Evolutionary conservation across 2,888 invertebrate genomes (phyloP), one percentile per base, ranked within the genome.

Genomic region (Colostygia pectinataria): DNA sequence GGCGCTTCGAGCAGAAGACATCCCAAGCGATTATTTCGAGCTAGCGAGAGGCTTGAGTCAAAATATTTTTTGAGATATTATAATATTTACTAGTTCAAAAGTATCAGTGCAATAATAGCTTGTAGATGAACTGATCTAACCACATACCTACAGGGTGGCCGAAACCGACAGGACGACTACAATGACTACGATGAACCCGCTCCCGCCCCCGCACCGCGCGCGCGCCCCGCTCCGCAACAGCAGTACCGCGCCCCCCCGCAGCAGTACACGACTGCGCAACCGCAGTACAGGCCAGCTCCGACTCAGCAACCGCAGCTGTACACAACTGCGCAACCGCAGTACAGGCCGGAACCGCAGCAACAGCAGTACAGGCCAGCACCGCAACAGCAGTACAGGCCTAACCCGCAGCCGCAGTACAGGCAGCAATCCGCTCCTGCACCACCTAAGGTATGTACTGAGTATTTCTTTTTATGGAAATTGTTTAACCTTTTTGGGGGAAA

Each of bases 131-230:
- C n/a, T n/a, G n/a, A n/a, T n/a, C n/a, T 10, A 6, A 6, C 12
- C 9, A 14, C 14, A 9, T 8, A 8, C 18, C 4, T 15, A 28
- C 68, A 83, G 73, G 75, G 74, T 8, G 73, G 73, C 47, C 79
- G 79, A n/a, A 15, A 32, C 43, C 71, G 71, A 47, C 82, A 81
- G 47, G 79, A 82, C 4, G 60, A 72, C 36, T 84, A 85, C 70
- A 82, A 82, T 63, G 86, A 86, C 69, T 88, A 84, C 64, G 80
- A 84, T 6, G 86, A 86, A 32, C 68, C 77, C 0, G 76, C 79
- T 0, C 77, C 77, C 5, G 63, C 71, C 7, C 80, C 74, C 54
- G 53, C 68, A 63, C 62, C 59, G 49, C 68, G 1, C 53, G 65
- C 46, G 56, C 38, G 14, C 67, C 53, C 67, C 77, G 49, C 65